phyloP scores from a whole-genome alignment of 2,797 vertebrate genomes.

The Scomberomorus guttatus region DNA sequence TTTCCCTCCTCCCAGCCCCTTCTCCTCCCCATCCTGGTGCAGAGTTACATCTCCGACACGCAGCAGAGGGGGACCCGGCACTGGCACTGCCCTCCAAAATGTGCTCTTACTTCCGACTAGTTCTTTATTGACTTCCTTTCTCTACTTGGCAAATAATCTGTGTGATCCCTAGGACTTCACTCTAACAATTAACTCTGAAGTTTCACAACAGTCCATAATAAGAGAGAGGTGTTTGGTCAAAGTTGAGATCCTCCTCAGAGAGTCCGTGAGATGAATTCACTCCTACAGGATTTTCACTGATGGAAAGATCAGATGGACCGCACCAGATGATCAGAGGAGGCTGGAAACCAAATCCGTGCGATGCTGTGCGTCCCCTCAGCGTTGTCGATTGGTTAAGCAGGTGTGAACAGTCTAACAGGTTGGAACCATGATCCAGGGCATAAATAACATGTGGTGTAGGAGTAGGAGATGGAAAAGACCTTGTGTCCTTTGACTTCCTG shows the following conservation, averaged over 20 bases:
- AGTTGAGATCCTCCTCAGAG: conserved; percentile 41
- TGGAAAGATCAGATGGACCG: conserved; percentile 50
- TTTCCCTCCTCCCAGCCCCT: conserved; percentile 74
- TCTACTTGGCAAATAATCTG: conserved; percentile 9
- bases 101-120: conserved; percentile 11
- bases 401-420: conserved; percentile 51
- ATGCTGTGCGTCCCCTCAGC: not conserved
- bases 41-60: conserved; percentile 74
- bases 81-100: conserved; percentile 56
- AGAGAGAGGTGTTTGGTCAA: conserved; percentile 9
- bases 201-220: conserved; percentile 2
- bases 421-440: conserved; percentile 22
- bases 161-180: not conserved
- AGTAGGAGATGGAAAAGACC: conserved; percentile 58
- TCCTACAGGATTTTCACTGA: conserved; percentile 35
- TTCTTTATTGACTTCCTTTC: conserved; percentile 23
- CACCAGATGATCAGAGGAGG: conserved; percentile 44
- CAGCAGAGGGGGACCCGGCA: conserved; percentile 53
- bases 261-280: conserved; percentile 24
- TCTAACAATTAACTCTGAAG: not conserved
- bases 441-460: conserved; percentile 59
- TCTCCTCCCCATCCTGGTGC: conserved; percentile 79
- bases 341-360: conserved; percentile 9
- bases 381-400: conserved; percentile 55
- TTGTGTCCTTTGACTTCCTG: conserved; percentile 65